Conservation (phyloP, 2,797 vertebrate genomes). For the Emys orbicularis region DNA sequence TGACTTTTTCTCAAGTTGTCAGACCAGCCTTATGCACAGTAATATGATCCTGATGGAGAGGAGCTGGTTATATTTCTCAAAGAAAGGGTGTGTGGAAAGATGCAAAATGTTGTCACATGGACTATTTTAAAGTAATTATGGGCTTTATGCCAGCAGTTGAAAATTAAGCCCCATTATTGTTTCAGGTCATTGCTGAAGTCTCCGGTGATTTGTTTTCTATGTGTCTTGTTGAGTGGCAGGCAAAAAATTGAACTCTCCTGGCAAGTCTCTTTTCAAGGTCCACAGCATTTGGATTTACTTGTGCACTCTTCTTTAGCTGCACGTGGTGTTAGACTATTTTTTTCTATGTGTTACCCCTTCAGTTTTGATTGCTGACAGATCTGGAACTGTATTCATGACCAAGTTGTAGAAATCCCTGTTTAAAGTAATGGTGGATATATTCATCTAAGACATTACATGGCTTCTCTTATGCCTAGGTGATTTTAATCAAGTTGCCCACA, state of each 20-base stretch:
- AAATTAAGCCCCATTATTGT: background rate
- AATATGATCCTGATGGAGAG: rapidly evolving
- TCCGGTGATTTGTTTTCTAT: constrained; percentile 1
- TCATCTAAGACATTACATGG: constrained; percentile 24
- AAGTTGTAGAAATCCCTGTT: background rate
- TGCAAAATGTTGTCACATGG: background rate
- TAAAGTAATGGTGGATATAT: constrained; percentile 35
- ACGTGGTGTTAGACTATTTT: constrained; percentile 12
- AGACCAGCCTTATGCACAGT: background rate
- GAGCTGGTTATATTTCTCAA: background rate
- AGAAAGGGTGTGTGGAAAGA: background rate
- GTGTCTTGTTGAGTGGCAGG: constrained; percentile 17
- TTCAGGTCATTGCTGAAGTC: background rate
- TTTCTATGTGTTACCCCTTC: constrained; percentile 38
- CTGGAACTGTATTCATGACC: background rate
- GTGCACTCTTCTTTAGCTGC: background rate
- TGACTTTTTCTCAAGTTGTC: background rate
- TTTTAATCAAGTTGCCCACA: constrained; percentile 67
- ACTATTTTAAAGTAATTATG: constrained; percentile 22
- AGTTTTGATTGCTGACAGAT: constrained; percentile 50
- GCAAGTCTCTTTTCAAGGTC: background rate
- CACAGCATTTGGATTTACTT: constrained; percentile 13
- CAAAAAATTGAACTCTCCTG: rapidly evolving
- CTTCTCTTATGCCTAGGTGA: constrained; percentile 52
- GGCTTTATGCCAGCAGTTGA: background rate